Evolutionary conservation across 2,888 invertebrate species (phyloP), one percentile per base, ranked within the genome.

Genomic region (Cheilosia scutellata): DNA sequence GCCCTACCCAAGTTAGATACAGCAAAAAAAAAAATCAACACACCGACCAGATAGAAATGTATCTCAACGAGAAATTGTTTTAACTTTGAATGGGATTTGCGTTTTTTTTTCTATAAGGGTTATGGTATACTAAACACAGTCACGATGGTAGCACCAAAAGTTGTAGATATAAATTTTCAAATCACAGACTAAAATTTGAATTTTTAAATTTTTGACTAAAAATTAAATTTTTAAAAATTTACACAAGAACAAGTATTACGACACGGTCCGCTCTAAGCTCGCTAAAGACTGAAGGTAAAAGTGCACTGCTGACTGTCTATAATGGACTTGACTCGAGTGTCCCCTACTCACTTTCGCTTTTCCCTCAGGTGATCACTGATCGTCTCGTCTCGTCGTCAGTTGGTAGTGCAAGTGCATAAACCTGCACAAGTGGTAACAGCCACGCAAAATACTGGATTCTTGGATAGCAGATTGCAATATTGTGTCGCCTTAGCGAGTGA

Each of bases 271-370:
- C 60, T 62, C 49, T 86, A 53, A 55, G 82, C 76, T 86, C 44
- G 71, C 58, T 49, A 72, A 63, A 42, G 76, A 80, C 86, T 86
- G 80, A 66, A 77, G 80, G 80, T 68, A 86, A 86, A 86, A 80
- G 80, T 80, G 72, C 63, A 80, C 75, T 75, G 79, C 20, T 60
- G 66, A 51, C 53, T 60, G 68, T 3, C 62, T 80, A 66, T 71
- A 76, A 72, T 77, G 60, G 68, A 58, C 58, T 70, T 53, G 49
- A 57, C 2, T 53, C 33, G 16, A 62, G 37, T 47, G 74, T 66
- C 60, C 86, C 66, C 80, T 80, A 76, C 80, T 80, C 57, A 86
- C 86, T 86, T 86, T 86, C 86, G 86, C 86, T 86, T 86, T 86
- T 76, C 66, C 75, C 79, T 51, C 44, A 71, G 27, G 68, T 65